Conservation (phyloP, 2,113 vertebrate species). For the Miniopterus natalensis region DNA sequence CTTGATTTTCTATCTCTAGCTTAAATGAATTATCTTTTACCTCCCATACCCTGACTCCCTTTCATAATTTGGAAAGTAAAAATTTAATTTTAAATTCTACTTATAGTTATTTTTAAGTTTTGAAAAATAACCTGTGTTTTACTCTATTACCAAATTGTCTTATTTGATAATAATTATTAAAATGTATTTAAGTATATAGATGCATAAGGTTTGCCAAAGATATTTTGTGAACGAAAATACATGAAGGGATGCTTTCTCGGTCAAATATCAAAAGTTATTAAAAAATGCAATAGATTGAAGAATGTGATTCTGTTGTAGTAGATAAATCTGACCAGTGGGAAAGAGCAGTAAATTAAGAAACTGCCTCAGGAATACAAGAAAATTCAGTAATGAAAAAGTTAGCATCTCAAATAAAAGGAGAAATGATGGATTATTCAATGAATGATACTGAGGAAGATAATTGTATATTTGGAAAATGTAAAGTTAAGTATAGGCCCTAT, state of each 20-base stretch:
- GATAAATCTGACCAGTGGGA: not conserved
- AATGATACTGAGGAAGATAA: slow-evolving; percentile 44
- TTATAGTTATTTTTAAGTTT: not conserved
- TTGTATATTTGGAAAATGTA: slow-evolving; percentile 5
- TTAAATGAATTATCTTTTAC: not conserved
- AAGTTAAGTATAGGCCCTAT: not conserved
- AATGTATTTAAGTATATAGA: slow-evolving; percentile 32
- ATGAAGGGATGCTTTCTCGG: not conserved
- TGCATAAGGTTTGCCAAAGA: not conserved
- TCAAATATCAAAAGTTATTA: slow-evolving; percentile 21
- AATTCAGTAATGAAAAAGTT: slow-evolving; percentile 31
- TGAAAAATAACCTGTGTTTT: not conserved
- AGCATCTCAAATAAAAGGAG: slow-evolving; percentile 11
- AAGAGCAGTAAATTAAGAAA: slow-evolving; percentile 45
- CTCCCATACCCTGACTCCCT: not conserved
- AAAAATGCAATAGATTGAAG: slow-evolving; percentile 49
- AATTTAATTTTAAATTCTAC: not conserved
- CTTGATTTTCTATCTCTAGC: slow-evolving; percentile 11
- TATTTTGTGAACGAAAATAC: not conserved
- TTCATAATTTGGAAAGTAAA: not conserved
- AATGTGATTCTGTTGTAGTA: not conserved
- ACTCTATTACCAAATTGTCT: not conserved
- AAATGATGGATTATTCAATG: slow-evolving; percentile 62
- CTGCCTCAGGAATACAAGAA: slow-evolving; percentile 31
- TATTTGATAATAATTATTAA: slow-evolving; percentile 5